phyloP scores from a whole-genome alignment of 2,797 vertebrate species.

The Lacerta agilis region DNA sequence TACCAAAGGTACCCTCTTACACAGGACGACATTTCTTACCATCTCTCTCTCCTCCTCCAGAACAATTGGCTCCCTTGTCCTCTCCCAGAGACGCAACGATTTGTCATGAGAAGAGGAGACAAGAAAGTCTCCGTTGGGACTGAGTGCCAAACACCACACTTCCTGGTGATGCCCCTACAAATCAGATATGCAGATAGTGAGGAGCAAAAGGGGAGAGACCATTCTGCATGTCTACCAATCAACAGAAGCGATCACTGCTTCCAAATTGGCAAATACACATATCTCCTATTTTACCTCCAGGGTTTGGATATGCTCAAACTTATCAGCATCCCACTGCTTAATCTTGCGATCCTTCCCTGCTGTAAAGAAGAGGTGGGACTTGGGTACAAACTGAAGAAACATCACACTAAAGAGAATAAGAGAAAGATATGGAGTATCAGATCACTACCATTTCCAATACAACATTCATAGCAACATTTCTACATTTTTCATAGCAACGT shows the following conservation, averaged over 20 bases:
- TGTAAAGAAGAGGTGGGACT: slow-evolving; percentile 98
- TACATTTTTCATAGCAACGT: not conserved
- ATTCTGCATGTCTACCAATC: not conserved
- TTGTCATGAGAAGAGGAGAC: slow-evolving; percentile 95
- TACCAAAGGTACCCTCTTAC: not conserved
- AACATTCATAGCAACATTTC: not conserved
- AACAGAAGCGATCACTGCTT: not conserved
- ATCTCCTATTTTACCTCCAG: slow-evolving; percentile 86
- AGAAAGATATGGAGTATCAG: slow-evolving; percentile 12
- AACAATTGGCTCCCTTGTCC: slow-evolving; percentile 92
- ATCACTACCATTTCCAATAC: not conserved
- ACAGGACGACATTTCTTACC: slow-evolving; percentile 77
- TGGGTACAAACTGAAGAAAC: slow-evolving; percentile 94
- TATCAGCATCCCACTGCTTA: slow-evolving; percentile 99
- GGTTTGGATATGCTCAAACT: slow-evolving; percentile 93
- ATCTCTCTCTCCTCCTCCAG: slow-evolving; percentile 95
- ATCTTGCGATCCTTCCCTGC: slow-evolving; percentile 94
- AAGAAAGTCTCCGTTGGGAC: slow-evolving; percentile 92
- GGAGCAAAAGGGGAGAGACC: not conserved
- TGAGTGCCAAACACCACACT: slow-evolving; percentile 93
- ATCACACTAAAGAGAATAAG: slow-evolving; percentile 85
- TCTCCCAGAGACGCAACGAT: slow-evolving; percentile 95
- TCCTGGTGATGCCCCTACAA: slow-evolving; percentile 92
- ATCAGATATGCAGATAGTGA: not conserved
- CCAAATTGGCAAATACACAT: not conserved